Evolutionary conservation across 2,888 invertebrate genomes (phyloP).

Genomic region (Papilio gigon): DNA sequence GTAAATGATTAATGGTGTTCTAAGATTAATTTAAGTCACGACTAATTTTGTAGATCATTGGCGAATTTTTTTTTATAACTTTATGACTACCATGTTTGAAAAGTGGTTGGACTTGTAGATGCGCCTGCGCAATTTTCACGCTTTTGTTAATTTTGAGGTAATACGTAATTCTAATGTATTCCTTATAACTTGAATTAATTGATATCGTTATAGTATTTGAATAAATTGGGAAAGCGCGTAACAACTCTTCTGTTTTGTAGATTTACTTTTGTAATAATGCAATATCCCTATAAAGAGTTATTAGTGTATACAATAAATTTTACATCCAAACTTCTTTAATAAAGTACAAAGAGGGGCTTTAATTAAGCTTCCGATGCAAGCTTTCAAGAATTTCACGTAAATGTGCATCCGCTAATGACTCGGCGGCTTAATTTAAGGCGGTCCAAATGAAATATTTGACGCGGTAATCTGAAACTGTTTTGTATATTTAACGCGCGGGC

Average conservation of each 20-base stretch:
- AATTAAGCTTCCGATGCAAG: conserved; percentile 24
- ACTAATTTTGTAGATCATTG: conserved; percentile 21
- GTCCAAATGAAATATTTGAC: conserved; percentile 70
- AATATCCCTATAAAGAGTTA: neutral
- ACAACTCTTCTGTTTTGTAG: neutral
- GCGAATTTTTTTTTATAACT: conserved; percentile 8
- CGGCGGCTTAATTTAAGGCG: conserved; percentile 64
- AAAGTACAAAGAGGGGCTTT: conserved; percentile 6
- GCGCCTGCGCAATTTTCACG: neutral
- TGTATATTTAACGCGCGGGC: conserved; percentile 74
- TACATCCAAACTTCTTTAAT: neutral
- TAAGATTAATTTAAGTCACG: conserved; percentile 20
- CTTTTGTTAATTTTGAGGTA: neutral
- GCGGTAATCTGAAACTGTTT: conserved; percentile 76
- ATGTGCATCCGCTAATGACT: conserved; percentile 59
- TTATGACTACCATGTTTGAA: neutral
- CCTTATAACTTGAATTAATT: neutral
- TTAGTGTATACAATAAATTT: neutral
- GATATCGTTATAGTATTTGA: no score
- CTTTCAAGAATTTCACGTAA: conserved; percentile 41
- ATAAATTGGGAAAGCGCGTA: no score
- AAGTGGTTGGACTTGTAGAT: neutral
- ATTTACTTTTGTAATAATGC: neutral
- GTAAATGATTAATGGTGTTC: conserved; percentile 19
- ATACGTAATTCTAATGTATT: neutral